A percentile compares a stretch with the other conserved stretches of the same genome.
phyloP scores from a whole-genome alignment of 2,113 vertebrate species.

The Aegithalos caudatus region DNA sequence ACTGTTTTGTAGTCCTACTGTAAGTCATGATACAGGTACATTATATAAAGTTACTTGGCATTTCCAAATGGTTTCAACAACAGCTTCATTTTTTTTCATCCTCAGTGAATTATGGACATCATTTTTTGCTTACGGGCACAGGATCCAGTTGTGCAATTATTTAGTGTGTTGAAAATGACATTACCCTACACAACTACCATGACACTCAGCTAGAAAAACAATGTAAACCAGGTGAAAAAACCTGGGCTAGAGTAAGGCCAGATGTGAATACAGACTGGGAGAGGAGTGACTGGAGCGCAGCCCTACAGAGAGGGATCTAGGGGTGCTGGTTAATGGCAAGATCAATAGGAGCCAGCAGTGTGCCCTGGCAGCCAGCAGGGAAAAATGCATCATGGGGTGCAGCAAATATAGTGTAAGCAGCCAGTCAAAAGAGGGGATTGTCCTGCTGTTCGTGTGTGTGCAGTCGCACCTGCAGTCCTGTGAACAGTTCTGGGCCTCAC shows the following conservation, averaged over 20 bases:
- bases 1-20: not conserved
- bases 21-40: not conserved
- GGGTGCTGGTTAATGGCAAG: rapidly evolving
- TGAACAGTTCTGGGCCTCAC: not conserved
- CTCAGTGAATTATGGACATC: not conserved
- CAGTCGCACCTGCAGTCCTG: not conserved
- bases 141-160: not conserved
- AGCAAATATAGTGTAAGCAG: not conserved
- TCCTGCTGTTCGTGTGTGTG: rapidly evolving
- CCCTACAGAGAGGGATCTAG: not conserved
- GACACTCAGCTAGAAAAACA: not conserved
- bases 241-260: not conserved
- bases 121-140: not conserved
- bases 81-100: not conserved
- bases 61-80: not conserved
- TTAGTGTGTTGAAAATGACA: not conserved
- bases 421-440: rapidly evolving
- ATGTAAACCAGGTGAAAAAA: not conserved
- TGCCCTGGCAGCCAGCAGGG: not conserved
- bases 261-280: not conserved
- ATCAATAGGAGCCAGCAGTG: rapidly evolving
- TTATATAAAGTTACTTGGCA: not conserved
- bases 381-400: rapidly evolving
- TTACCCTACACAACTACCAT: not conserved
- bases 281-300: not conserved